Evolutionary conservation across 2,888 invertebrate species (phyloP), one percentile per base, ranked within the genome.

Genomic region (Microchrysa polita): DNA sequence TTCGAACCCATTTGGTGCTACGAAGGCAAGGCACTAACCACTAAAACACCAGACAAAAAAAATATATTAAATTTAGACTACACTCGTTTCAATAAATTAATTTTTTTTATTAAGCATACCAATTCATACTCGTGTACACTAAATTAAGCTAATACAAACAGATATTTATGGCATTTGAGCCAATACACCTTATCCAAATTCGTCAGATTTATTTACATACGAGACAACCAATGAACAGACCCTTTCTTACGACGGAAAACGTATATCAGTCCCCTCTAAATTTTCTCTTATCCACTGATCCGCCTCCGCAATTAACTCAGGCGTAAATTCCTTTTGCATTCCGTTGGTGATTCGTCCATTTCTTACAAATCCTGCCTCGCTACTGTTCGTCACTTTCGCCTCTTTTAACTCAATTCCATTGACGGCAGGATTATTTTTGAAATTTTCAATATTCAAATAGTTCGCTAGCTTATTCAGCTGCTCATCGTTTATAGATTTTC

Each of bases 371-470:
- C 85, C 86, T 72, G 88, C 87, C 79, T 90, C 90, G 1, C 87
- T 87, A 0, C 86, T 81, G 63, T 87, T 86, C 1, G 88, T 82
- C 12, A 93, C 87, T 1, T 90, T 90, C 2, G 91, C 86, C 0
- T 88, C 87, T 78, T 86, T 87, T 81, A 92, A 86, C 65, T 89
- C 87, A 74, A 90, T 88, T 67, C 87, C 88, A 81, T 96, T 96
- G 0, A 95, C 91, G 5, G 92, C 90, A 63, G 90, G 88, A 84
- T 96, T 96, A 14, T 89, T 87, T 77, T 92, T 91, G 86, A 97
- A 97, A 81, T 90, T 93, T 10, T 91, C 88, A 76, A 97, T 93
- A 79, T 90, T 88, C 75, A 96, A 88, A 81, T 96, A 93, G 7
- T 91, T 84, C 10, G 88, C 87, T 2, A 97, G 85, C 20, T 84